These are phyloP conservation scores for Clarias laeviceps DNA, from an alignment of 2,797 vertebrate species.

Conservation along the genomic window DNA sequence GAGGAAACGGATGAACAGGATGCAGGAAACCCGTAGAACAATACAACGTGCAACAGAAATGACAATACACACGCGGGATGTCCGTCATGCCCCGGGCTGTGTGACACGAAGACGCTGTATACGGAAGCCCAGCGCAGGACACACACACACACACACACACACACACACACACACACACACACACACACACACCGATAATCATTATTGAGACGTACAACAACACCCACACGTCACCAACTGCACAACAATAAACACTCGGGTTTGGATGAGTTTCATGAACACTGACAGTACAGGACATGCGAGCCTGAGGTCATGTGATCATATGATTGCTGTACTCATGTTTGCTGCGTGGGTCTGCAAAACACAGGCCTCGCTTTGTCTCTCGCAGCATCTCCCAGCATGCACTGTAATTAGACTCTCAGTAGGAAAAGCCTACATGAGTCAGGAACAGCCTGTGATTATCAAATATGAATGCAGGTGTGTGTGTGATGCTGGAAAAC, in stretches of 20 bases:
- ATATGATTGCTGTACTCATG: constrained; percentile 42
- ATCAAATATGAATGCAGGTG: constrained; percentile 47
- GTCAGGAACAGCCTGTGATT: constrained; percentile 56
- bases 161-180: neutral
- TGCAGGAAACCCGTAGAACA: constrained; percentile 54
- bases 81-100: neutral
- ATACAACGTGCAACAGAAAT: constrained; percentile 47
- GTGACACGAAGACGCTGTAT: neutral
- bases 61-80: neutral
- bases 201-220: neutral
- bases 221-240: constrained; percentile 33
- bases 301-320: constrained; percentile 58
- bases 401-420: constrained; percentile 67
- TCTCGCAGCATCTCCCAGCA: constrained; percentile 55
- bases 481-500: neutral
- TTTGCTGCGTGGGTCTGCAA: constrained; percentile 42
- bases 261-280: constrained; percentile 38
- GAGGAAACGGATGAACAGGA: constrained; percentile 48
- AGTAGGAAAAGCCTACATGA: constrained; percentile 52
- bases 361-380: constrained; percentile 57
- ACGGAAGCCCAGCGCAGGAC: neutral
- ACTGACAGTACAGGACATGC: constrained; percentile 59
- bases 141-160: neutral
- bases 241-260: neutral
- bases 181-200: neutral